Conservation (phyloP, 1,140 invertebrate species). For the Orchestia grillus region DNA sequence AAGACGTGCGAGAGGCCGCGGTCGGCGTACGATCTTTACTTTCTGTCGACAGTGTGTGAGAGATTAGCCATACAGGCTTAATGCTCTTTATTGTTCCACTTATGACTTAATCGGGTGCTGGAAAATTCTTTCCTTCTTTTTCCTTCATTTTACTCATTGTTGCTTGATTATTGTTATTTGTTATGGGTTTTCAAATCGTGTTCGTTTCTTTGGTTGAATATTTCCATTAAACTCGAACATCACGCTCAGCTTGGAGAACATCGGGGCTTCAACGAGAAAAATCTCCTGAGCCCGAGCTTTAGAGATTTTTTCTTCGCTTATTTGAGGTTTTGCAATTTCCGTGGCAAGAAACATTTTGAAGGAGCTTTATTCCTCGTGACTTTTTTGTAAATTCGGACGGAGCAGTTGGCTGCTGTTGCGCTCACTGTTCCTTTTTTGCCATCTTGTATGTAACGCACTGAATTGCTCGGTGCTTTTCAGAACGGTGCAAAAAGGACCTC, state of each 20-base stretch:
- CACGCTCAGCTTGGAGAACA: neutral
- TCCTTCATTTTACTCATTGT: neutral
- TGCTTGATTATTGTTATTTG: neutral
- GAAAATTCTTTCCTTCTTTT: neutral
- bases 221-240: neutral
- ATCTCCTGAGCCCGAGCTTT: neutral
- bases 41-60: slow-evolving; percentile 21
- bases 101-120: neutral
- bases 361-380: neutral
- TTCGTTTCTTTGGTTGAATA: neutral
- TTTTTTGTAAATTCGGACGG: neutral
- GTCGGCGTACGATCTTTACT: neutral
- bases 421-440: neutral
- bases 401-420: neutral
- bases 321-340: neutral
- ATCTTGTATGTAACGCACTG: neutral
- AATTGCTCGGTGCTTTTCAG: neutral
- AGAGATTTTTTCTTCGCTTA: neutral
- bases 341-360: neutral
- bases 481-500: neutral
- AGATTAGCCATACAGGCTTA: neutral
- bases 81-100: slow-evolving; percentile 1
- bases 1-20: slow-evolving; percentile 23
- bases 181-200: neutral
- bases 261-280: neutral